A percentile compares a stretch with the other conserved stretches of the same genome.
phyloP scores from a whole-genome alignment of 2,888 invertebrate species.

The Agrochola macilenta region DNA sequence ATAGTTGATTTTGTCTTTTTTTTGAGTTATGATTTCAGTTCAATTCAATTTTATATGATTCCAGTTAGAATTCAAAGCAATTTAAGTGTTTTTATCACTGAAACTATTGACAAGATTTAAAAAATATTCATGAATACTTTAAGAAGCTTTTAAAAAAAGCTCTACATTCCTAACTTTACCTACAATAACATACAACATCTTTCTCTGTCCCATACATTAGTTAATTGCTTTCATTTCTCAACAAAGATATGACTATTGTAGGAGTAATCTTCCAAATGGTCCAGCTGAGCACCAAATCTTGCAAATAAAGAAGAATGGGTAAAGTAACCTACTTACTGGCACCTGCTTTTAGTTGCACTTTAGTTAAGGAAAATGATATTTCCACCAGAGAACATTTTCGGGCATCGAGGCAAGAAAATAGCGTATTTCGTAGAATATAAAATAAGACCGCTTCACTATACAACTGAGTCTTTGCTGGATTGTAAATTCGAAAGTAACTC shows the following conservation, averaged over 20 bases:
- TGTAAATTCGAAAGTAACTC: too few species aligned
- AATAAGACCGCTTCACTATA: neutral
- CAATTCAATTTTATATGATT: neutral
- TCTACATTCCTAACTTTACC: neutral
- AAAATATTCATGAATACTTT: too few species aligned
- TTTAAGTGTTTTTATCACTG: neutral
- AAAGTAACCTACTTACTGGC: neutral
- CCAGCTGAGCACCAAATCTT: slow-evolving; percentile 26
- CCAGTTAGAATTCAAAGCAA: neutral
- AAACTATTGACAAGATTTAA: neutral
- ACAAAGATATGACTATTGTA: slow-evolving; percentile 6
- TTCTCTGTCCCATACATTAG: neutral
- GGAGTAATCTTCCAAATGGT: slow-evolving; percentile 29
- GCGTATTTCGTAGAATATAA: neutral
- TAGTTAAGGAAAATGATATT: neutral
- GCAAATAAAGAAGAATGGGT: slow-evolving; percentile 30
- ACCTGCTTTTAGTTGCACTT: slow-evolving; percentile 13
- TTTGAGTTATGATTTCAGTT: neutral
- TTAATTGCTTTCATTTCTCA: neutral
- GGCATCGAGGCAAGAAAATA: neutral
- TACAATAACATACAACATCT: too few species aligned
- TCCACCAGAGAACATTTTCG: too few species aligned
- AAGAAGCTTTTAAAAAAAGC: too few species aligned
- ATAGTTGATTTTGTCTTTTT: neutral
- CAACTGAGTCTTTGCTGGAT: neutral